These are phyloP conservation scores for Acleris cristana DNA, from an alignment of 2,888 invertebrate genomes.

Conservation along the genomic window DNA sequence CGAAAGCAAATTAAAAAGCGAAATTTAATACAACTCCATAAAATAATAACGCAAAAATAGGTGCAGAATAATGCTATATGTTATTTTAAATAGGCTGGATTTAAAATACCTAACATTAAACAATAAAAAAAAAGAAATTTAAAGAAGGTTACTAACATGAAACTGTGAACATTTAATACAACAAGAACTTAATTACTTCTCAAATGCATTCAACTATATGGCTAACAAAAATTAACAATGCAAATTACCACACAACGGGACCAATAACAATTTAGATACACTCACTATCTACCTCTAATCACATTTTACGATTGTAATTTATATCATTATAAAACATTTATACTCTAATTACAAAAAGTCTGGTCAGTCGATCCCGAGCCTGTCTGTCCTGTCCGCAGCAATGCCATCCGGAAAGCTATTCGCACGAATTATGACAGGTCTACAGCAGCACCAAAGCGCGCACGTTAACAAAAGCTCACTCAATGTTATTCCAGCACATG, in stretches of 20 bases:
- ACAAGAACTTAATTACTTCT: conserved; percentile 4
- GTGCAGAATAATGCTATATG: neutral
- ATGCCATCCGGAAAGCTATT: conserved; percentile 27
- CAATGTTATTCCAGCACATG: neutral
- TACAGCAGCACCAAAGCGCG: conserved; percentile 28
- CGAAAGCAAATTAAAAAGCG: conserved; percentile 12
- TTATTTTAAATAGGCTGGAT: neutral
- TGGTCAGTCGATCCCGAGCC: conserved; percentile 76
- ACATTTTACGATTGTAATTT: conserved; percentile 58
- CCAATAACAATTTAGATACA: conserved; percentile 59
- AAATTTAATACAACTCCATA: neutral
- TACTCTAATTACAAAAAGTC: conserved; percentile 64
- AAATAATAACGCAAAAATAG: conserved; percentile 1
- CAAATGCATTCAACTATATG: conserved; percentile 25
- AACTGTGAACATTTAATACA: conserved; percentile 4
- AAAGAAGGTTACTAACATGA: neutral
- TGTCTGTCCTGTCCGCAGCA: conserved; percentile 70
- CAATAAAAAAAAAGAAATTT: neutral
- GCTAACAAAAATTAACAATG: conserved; percentile 45
- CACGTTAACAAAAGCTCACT: conserved; percentile 6
- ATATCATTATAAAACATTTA: conserved; percentile 68
- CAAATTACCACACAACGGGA: conserved; percentile 58
- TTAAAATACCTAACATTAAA: neutral
- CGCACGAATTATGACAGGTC: conserved; percentile 10
- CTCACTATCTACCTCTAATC: conserved; percentile 69